phyloP scores from a whole-genome alignment of 2,113 vertebrate species.

The Phalacrocorax brasilianus region DNA sequence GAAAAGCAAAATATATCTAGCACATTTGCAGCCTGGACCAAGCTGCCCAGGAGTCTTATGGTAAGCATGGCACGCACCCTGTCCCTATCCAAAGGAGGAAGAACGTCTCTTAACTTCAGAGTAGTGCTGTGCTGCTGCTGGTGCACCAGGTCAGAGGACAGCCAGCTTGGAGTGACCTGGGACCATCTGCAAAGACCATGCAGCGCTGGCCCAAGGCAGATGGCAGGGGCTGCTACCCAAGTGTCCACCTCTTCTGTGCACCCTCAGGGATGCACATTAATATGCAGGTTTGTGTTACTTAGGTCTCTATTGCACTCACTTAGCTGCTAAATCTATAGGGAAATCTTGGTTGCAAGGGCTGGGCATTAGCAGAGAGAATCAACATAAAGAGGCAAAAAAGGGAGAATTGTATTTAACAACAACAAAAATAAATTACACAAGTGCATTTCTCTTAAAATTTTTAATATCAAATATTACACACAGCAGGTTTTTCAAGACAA shows the following conservation, averaged over 20 bases:
- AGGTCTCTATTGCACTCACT: fast-evolving
- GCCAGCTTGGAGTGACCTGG: neutral
- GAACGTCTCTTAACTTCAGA: neutral
- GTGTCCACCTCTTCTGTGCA: neutral
- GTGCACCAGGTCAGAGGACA: neutral
- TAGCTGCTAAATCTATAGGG: neutral
- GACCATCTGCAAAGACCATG: neutral
- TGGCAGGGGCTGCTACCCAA: neutral
- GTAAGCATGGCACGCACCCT: neutral
- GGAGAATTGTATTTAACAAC: neutral
- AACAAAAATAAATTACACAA: neutral
- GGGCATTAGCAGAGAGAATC: neutral
- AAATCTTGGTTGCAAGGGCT: neutral
- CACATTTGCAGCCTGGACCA: neutral
- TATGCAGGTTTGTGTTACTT: fast-evolving
- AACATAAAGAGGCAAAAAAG: neutral
- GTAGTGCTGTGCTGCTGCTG: neutral
- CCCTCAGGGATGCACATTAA: neutral
- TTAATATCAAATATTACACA: constrained; percentile 2
- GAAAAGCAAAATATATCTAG: neutral
- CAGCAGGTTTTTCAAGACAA: constrained; percentile 37
- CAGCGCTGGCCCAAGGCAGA: neutral
- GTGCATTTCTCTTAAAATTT: neutral
- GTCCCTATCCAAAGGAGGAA: neutral
- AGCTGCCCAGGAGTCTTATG: neutral